Percentiles rank a stretch among this genome's conserved stretches.
These are phyloP conservation scores for Osmerus eperlanus DNA, from an alignment of 2,113 vertebrate species.

Conservation along the genomic window DNA sequence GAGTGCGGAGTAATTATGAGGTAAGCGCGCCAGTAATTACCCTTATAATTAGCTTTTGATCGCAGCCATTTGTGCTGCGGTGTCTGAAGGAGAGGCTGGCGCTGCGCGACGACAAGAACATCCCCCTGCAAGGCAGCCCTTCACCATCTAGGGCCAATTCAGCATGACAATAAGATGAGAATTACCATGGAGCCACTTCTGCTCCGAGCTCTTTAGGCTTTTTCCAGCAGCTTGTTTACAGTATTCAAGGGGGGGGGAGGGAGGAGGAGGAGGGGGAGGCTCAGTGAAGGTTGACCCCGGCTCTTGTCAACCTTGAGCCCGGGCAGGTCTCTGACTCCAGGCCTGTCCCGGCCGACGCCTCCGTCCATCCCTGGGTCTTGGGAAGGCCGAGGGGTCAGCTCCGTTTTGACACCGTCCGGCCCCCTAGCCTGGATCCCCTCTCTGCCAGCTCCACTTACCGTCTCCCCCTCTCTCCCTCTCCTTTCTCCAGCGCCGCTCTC, in stretches of 20 bases:
- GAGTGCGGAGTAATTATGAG: conserved; percentile 24
- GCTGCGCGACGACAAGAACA: conserved; percentile 15
- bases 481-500: neutral
- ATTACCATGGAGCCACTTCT: conserved; percentile 56
- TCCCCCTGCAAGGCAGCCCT: conserved; percentile 42
- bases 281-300: conserved; percentile 59
- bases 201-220: conserved; percentile 59
- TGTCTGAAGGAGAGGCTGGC: conserved; percentile 30
- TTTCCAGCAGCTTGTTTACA: conserved; percentile 66
- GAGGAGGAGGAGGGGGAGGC: neutral
- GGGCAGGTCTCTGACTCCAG: conserved; percentile 68
- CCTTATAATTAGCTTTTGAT: conserved; percentile 32
- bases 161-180: conserved; percentile 55
- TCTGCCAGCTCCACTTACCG: conserved; percentile 68
- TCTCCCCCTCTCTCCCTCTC: conserved; percentile 43
- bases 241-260: conserved; percentile 8
- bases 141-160: conserved; percentile 52
- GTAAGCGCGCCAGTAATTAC: conserved; percentile 9
- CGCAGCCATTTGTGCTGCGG: neutral
- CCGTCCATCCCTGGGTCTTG: conserved; percentile 54
- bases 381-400: conserved; percentile 61
- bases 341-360: conserved; percentile 58
- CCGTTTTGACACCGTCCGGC: conserved; percentile 59
- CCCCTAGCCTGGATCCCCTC: conserved; percentile 56
- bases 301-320: conserved; percentile 68